Evolutionary conservation across 2,888 invertebrate genomes (phyloP).

Genomic region (Copidosoma aretas): DNA sequence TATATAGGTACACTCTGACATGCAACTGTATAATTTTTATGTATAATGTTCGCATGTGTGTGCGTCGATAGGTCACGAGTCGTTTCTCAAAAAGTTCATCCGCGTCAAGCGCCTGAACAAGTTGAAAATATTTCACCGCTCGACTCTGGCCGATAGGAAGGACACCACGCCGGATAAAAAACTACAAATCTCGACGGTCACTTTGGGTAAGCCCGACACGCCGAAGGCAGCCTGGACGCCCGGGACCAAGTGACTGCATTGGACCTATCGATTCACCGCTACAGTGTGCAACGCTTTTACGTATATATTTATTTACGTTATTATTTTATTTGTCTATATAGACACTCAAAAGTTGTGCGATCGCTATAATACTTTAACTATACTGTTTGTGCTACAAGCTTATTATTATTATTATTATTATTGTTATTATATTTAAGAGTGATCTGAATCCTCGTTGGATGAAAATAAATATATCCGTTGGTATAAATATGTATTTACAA

Average conservation of each 20-base stretch:
- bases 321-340: neutral
- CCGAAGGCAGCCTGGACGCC: conserved; percentile 33
- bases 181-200: conserved; percentile 27
- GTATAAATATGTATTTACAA: conserved; percentile 25
- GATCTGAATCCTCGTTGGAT: conserved; percentile 20
- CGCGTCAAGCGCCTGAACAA: conserved; percentile 43
- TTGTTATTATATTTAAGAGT: neutral
- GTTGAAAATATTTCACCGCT: conserved; percentile 26
- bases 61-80: conserved; percentile 54
- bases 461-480: conserved; percentile 34
- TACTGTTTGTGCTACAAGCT: neutral
- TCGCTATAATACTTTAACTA: neutral
- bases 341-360: neutral
- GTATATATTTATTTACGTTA: neutral
- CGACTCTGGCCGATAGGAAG: conserved; percentile 2
- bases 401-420: too few relatives aligned
- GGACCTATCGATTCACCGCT: too few relatives aligned
- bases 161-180: conserved; percentile 25
- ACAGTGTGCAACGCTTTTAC: neutral
- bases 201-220: conserved; percentile 11
- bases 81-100: conserved; percentile 51
- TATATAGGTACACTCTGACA: conserved; percentile 14
- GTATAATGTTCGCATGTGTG: too few relatives aligned
- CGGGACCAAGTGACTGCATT: neutral
- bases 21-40: too few relatives aligned